These are phyloP conservation scores for Pithys albifrons DNA, from an alignment of 2,113 vertebrate genomes.

Conservation along the genomic window DNA sequence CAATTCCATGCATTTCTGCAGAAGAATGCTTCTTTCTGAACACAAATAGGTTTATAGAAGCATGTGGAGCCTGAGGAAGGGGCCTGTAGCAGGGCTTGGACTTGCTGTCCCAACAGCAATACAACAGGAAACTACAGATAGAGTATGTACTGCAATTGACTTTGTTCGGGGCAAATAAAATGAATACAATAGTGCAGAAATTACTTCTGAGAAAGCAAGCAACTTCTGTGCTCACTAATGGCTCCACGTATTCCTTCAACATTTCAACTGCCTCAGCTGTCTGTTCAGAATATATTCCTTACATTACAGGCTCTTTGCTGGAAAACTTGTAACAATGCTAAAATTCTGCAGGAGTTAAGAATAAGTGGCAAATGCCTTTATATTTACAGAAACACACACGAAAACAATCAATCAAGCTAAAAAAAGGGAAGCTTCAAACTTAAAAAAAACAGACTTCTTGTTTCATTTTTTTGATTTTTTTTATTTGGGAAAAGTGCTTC, in stretches of 20 bases:
- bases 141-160: neutral
- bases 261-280: neutral
- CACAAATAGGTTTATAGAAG: neutral
- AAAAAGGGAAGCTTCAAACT: neutral
- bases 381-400: neutral
- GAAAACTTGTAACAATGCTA: neutral
- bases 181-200: neutral
- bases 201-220: neutral
- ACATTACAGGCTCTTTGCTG: neutral
- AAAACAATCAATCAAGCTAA: neutral
- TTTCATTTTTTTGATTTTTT: conserved; percentile 47
- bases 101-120: neutral
- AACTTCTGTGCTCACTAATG: rapidly evolving
- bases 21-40: neutral
- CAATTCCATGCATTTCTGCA: neutral
- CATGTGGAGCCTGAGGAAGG: neutral
- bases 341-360: neutral
- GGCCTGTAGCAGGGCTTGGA: neutral
- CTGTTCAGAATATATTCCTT: neutral
- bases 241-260: neutral
- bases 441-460: conserved; percentile 6
- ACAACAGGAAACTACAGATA: rapidly evolving
- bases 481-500: conserved; percentile 86
- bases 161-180: neutral
- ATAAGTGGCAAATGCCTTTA: neutral